Conservation (phyloP, 2,888 invertebrate genomes). For the Alloscopus bannaensis region DNA sequence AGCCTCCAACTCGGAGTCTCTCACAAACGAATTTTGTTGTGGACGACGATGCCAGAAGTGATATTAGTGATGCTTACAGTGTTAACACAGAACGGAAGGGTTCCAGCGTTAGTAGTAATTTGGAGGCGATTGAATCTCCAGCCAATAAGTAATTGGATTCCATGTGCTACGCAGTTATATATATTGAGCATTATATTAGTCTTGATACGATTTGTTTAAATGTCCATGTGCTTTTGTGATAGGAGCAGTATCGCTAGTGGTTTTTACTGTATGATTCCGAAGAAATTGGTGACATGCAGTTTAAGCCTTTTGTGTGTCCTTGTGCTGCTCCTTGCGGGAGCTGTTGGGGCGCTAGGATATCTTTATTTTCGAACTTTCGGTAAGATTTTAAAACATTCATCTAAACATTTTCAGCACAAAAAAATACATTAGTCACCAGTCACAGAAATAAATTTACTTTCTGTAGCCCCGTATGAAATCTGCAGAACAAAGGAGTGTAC, state of each 20-base stretch:
- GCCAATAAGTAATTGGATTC: constrained; percentile 38
- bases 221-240: constrained; percentile 6
- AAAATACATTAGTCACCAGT: too few relatives aligned
- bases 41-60: constrained; percentile 62
- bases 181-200: background rate
- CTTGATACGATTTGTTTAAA: background rate
- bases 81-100: constrained; percentile 29
- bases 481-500: constrained; percentile 69
- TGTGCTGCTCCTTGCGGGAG: constrained; percentile 47
- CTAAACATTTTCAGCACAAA: background rate
- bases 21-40: constrained; percentile 65
- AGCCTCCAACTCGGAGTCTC: constrained; percentile 37
- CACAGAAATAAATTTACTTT: background rate
- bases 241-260: constrained; percentile 38
- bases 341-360: constrained; percentile 52
- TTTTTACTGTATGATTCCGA: constrained; percentile 30
- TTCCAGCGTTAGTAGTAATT: constrained; percentile 38
- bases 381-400: constrained; percentile 45
- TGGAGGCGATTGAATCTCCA: constrained; percentile 46
- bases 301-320: constrained; percentile 45
- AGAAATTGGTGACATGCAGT: constrained; percentile 36
- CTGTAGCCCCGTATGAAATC: constrained; percentile 67
- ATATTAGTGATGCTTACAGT: constrained; percentile 48
- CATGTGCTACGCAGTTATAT: background rate
- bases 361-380: constrained; percentile 67